These are phyloP conservation scores for Drosophila pegasa DNA, from an alignment of 2,888 invertebrate genomes.

Conservation along the genomic window DNA sequence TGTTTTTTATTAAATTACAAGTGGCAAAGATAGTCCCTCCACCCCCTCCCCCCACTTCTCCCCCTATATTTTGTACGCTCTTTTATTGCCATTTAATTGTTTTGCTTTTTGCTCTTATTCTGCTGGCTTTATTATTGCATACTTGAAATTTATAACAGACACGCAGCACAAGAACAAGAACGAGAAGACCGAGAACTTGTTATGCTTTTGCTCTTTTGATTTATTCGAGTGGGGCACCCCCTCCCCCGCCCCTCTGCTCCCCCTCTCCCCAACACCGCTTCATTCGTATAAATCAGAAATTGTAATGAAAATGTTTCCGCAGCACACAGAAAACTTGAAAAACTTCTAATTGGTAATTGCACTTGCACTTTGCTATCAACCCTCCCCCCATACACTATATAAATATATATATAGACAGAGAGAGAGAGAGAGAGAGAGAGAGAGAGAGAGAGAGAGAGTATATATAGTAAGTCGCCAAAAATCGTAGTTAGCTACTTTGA, in stretches of 20 bases:
- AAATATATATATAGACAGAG: not conserved
- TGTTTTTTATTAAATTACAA: conserved; percentile 1
- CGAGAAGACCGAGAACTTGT: conserved; percentile 25
- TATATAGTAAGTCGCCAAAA: conserved; percentile 40
- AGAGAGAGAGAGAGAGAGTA: too few species aligned
- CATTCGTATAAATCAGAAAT: conserved; percentile 67
- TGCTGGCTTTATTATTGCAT: conserved; percentile 26
- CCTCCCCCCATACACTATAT: not conserved
- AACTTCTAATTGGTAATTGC: conserved; percentile 79
- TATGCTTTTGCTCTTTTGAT: conserved; percentile 51
- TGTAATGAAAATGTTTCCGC: conserved; percentile 67
- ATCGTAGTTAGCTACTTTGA: conserved; percentile 37
- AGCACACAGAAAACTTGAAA: conserved; percentile 49
- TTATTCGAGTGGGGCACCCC: conserved; percentile 41
- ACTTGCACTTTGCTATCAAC: conserved; percentile 45
- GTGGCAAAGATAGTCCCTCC: too few species aligned
- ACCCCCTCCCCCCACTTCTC: not conserved
- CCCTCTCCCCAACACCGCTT: conserved; percentile 16
- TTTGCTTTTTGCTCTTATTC: not conserved
- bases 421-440: not conserved
- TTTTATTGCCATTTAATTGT: conserved; percentile 15
- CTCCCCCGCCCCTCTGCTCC: conserved; percentile 11
- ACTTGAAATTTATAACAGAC: conserved; percentile 20
- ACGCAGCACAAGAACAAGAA: conserved; percentile 11
- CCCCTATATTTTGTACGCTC: not conserved